phyloP scores from a whole-genome alignment of 2,113 vertebrate species.

The Oryzias celebensis region DNA sequence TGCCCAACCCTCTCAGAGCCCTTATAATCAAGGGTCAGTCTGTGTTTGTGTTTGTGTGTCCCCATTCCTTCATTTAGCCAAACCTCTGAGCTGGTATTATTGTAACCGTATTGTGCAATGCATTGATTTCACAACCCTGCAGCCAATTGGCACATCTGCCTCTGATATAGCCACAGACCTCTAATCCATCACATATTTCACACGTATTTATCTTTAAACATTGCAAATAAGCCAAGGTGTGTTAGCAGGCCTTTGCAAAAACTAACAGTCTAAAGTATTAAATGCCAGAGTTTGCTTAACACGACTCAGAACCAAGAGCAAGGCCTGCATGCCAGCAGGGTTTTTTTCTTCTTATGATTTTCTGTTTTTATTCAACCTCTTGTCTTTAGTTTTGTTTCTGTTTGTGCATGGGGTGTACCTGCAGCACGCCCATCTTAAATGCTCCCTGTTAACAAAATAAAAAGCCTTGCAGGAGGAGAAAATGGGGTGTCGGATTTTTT shows the following conservation, averaged over 20 bases:
- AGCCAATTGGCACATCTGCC: slow-evolving; percentile 46
- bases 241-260: slow-evolving; percentile 15
- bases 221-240: slow-evolving; percentile 18
- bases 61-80: slow-evolving; percentile 19
- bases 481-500: no score
- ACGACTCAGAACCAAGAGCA: slow-evolving; percentile 27
- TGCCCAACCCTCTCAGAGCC: slow-evolving; percentile 6
- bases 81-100: slow-evolving; percentile 8
- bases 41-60: slow-evolving; percentile 9
- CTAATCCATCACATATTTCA: slow-evolving; percentile 30
- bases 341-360: slow-evolving; percentile 67
- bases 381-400: slow-evolving; percentile 42
- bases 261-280: slow-evolving; percentile 23
- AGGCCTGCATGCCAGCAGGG: slow-evolving; percentile 19
- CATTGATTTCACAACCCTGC: slow-evolving; percentile 14
- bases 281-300: slow-evolving; percentile 25
- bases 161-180: slow-evolving; percentile 18
- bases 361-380: slow-evolving; percentile 47
- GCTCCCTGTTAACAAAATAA: neutral
- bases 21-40: neutral
- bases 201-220: slow-evolving; percentile 35
- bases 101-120: slow-evolving; percentile 31
- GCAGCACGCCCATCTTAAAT: slow-evolving; percentile 11
- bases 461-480: no score
- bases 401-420: slow-evolving; percentile 46